Conservation (phyloP, 2,888 invertebrate genomes). For the Portevinia maculata region DNA sequence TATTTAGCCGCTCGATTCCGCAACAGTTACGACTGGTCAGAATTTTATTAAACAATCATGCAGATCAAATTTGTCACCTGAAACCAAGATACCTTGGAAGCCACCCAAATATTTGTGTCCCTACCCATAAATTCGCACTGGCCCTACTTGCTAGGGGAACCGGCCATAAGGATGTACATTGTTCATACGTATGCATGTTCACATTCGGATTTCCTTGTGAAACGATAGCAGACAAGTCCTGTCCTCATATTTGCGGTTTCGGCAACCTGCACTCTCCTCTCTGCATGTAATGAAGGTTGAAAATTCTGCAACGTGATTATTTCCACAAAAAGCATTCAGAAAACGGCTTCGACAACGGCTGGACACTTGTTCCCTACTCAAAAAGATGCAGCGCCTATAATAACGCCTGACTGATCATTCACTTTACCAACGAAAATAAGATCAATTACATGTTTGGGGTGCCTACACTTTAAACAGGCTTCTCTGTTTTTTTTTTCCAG, state of each 20-base stretch:
- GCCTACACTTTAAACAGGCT: conserved; percentile 69
- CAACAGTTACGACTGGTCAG: conserved; percentile 50
- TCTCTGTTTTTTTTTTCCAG: conserved; percentile 40
- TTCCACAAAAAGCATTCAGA: conserved; percentile 30
- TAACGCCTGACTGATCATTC: conserved; percentile 69
- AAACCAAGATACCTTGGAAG: conserved; percentile 72
- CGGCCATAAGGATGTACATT: conserved; percentile 63
- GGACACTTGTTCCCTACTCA: conserved; percentile 49
- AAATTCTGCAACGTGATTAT: conserved; percentile 64
- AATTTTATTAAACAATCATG: conserved; percentile 61
- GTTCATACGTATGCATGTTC: conserved; percentile 41
- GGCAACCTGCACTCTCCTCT: conserved; percentile 53
- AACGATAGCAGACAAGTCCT: conserved; percentile 65
- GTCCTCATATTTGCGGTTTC: conserved; percentile 63
- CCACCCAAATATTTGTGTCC: conserved; percentile 70
- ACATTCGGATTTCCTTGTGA: conserved; percentile 72
- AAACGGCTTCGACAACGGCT: conserved; percentile 61
- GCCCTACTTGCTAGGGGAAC: conserved; percentile 35
- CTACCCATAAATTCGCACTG: conserved; percentile 49
- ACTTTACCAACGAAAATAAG: conserved; percentile 51
- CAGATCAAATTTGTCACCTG: conserved; percentile 71
- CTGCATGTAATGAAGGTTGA: conserved; percentile 42
- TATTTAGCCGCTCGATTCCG: conserved; percentile 48
- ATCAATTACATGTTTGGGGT: conserved; percentile 71
- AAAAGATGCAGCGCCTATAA: conserved; percentile 65